Percentiles rank a stretch among this genome's conserved stretches.
Evolutionary conservation across 2,888 invertebrate genomes (phyloP).

Genomic region (Tyria jacobaeae): DNA sequence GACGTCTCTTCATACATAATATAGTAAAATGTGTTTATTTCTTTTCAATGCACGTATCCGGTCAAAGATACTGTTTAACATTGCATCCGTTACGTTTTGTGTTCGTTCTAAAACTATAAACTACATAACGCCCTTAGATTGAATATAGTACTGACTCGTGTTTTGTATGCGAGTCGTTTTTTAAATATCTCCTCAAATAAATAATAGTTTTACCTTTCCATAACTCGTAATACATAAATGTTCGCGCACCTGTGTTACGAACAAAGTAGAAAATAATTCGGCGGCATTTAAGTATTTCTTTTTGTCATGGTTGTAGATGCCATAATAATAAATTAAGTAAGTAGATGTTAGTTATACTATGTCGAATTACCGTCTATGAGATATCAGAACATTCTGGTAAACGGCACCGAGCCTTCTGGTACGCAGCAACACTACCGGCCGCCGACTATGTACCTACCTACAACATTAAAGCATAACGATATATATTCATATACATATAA

Average conservation of each 20-base stretch:
- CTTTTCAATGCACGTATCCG: constrained; percentile 5
- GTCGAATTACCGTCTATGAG: constrained; percentile 51
- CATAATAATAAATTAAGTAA: constrained; percentile 58
- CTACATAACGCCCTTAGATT: constrained; percentile 40
- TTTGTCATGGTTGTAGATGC: constrained; percentile 56
- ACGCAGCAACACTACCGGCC: neutral
- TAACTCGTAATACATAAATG: constrained; percentile 44
- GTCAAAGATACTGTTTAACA: constrained; percentile 10
- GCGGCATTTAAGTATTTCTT: constrained; percentile 46
- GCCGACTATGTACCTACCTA: constrained; percentile 21
- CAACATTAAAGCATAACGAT: constrained; percentile 40
- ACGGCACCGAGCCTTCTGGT: neutral
- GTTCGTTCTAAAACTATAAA: constrained; percentile 33
- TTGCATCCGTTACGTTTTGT: constrained; percentile 30
- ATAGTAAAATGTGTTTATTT: constrained; percentile 26
- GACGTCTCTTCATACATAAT: constrained; percentile 31
- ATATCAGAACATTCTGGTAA: constrained; percentile 34
- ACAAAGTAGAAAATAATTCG: constrained; percentile 43
- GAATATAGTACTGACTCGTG: constrained; percentile 43
- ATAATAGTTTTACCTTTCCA: constrained; percentile 44
- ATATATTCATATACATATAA: constrained; percentile 3
- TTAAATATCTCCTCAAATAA: constrained; percentile 48
- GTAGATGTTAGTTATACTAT: constrained; percentile 55
- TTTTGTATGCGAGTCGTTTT: constrained; percentile 46
- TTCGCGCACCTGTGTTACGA: constrained; percentile 45